Percentiles rank a stretch among this genome's conserved stretches.
Conservation (phyloP, 2,113 vertebrate genomes). For the Vombatus ursinus region DNA sequence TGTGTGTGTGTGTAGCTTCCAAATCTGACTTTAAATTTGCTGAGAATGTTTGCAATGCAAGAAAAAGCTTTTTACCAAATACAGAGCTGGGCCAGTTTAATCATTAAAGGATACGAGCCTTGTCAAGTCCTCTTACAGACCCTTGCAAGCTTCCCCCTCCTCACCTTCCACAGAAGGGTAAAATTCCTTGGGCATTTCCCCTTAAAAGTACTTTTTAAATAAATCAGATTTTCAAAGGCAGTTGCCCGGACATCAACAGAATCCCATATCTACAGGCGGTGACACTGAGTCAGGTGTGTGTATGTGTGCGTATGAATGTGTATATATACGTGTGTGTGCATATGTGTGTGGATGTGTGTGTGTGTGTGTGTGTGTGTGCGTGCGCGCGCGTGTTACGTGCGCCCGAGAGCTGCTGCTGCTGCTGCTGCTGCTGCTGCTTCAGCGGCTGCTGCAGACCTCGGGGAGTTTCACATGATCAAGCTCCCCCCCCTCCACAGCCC, state of each 20-base stretch:
- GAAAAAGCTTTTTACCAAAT: conserved; percentile 78
- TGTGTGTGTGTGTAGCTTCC: conserved; percentile 80
- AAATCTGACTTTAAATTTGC: conserved; percentile 78
- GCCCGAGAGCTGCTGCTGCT: background rate
- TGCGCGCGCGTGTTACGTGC: background rate
- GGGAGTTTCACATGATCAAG: conserved; percentile 78
- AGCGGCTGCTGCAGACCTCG: conserved; percentile 63
- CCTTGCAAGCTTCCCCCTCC: background rate
- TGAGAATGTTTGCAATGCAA: conserved; percentile 79
- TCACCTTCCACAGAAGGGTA: conserved; percentile 66
- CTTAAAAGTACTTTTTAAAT: conserved; percentile 70
- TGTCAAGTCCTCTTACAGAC: conserved; percentile 56
- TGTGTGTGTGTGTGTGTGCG: background rate
- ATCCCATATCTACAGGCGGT: conserved; percentile 65
- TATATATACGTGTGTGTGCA: too few species aligned
- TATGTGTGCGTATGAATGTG: conserved; percentile 39
- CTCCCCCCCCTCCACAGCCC: background rate
- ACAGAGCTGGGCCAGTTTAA: conserved; percentile 75
- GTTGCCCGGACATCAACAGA: conserved; percentile 68
- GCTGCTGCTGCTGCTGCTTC: background rate
- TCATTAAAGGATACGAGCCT: conserved; percentile 55
- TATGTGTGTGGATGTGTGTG: background rate
- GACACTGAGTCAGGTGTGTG: conserved; percentile 55
- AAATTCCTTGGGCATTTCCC: conserved; percentile 70
- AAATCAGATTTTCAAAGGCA: conserved; percentile 70